Evolutionary conservation across 1,140 invertebrate species (phyloP), one percentile per base, ranked within the genome.

Genomic region (Drosophila tsacasi): DNA sequence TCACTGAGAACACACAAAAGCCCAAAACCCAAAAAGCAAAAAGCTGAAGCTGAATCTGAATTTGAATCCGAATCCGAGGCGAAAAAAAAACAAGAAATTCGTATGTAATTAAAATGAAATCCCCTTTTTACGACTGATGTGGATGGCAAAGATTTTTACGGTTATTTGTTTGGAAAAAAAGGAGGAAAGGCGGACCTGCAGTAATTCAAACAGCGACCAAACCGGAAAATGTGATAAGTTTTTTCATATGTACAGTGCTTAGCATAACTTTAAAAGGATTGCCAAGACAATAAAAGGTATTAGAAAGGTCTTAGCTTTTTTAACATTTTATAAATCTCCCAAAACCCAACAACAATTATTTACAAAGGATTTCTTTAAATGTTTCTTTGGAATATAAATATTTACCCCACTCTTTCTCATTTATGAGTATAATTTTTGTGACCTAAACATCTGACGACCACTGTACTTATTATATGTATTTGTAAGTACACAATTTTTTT

Each of bases 101-200:
- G 84, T 83, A 89, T 87, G 84, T 89, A 87, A 87, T 87, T 87
- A 87, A 87, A 87, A 87, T 78, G 67, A 84, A 87, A 87, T 89
- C 85, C 76, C 76, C 79, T 58, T 79, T 87, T 87, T 89, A 87
- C 85, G 81, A 81, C 77, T 81, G 78, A 79, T 79, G 76, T 77
- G 64, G 69, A 78, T 64, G 67, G 80, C 81, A 83, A 74, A 84
- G 82, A 84, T 85, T 89, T 89, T 89, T 81, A 89, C 81, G 77
- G 67, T 78, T 84, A 83, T 87, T 87, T 87, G 83, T 74, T 81
- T 58, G 59, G 12, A 62, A 44, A 64, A 76, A 32, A 25, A 35
- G 39, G 17, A 39, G 44, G 17, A 47, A 58, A 57, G 54, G 62
- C 67, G 47, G 63, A 87, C 71, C 84, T 77, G 84, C 77, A 62